phyloP scores from a whole-genome alignment of 2,888 invertebrate species.

The Junonia oenone region DNA sequence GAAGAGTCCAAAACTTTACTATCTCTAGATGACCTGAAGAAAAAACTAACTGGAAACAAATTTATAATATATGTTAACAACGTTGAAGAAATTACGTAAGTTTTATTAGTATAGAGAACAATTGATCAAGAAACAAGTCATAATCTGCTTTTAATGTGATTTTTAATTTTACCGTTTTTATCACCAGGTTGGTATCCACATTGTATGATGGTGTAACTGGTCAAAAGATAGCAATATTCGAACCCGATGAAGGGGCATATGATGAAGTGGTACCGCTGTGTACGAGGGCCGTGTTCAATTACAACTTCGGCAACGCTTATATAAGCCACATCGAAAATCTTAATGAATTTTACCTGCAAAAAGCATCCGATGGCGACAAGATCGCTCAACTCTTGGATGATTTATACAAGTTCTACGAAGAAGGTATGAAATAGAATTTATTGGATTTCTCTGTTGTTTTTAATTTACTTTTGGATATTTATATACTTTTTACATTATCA shows the following conservation, averaged over 20 bases:
- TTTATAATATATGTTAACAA: constrained; percentile 61
- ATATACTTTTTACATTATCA: constrained; percentile 31
- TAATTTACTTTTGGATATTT: neutral
- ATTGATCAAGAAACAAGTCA: too few species aligned
- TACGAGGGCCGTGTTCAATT: constrained; percentile 81
- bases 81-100: constrained; percentile 58
- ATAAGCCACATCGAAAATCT: constrained; percentile 80
- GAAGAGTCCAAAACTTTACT: constrained; percentile 55
- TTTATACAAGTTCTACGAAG: constrained; percentile 77
- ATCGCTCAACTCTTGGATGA: constrained; percentile 79
- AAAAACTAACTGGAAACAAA: constrained; percentile 60
- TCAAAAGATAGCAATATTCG: constrained; percentile 66
- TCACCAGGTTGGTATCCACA: constrained; percentile 83
- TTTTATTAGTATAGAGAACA: constrained; percentile 18
- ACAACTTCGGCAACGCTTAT: constrained; percentile 77
- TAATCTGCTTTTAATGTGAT: too few species aligned
- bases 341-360: constrained; percentile 83
- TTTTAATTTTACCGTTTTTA: too few species aligned
- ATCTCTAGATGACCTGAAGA: constrained; percentile 70
- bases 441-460: neutral
- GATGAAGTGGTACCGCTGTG: constrained; percentile 78
- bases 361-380: constrained; percentile 60
- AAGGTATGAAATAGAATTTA: constrained; percentile 40
- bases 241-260: constrained; percentile 76
- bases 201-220: constrained; percentile 78